These are phyloP conservation scores for Bos taurus DNA, from an alignment of 2,113 vertebrate species.

Conservation along the genomic window DNA sequence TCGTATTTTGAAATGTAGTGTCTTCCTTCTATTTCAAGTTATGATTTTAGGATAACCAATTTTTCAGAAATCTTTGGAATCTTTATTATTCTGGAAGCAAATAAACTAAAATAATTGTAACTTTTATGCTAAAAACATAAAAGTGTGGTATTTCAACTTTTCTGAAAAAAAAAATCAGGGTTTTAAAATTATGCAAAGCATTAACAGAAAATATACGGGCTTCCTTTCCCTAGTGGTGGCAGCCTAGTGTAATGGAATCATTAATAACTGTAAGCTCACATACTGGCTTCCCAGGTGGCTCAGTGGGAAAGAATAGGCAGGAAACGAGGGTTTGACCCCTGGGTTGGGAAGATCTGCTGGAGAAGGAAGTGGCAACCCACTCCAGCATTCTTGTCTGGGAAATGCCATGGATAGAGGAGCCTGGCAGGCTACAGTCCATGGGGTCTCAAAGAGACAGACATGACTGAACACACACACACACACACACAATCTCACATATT, in stretches of 20 bases:
- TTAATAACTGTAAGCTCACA: not conserved
- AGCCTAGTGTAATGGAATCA: not conserved
- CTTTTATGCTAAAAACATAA: not conserved
- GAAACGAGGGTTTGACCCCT: accelerated
- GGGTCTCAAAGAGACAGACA: not conserved
- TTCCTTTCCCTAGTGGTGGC: not conserved
- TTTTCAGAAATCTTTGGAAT: not conserved
- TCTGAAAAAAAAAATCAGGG: not conserved
- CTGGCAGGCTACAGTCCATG: not conserved
- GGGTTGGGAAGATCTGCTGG: accelerated
- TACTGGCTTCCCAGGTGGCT: not conserved
- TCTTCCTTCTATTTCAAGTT: not conserved
- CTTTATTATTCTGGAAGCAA: not conserved
- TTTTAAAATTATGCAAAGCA: not conserved
- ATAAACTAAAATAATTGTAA: not conserved
- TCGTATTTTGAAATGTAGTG: not conserved
- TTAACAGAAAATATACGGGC: not conserved
- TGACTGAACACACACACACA: not conserved
- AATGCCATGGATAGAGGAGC: not conserved
- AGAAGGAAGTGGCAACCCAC: not conserved
- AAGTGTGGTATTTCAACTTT: not conserved
- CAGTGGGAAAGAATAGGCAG: not conserved
- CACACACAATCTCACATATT: not conserved
- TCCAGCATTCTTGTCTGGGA: not conserved
- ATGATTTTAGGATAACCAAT: not conserved